Evolutionary conservation across 30 jellyfish, hydroid and myxozoan genomes (phyloP), one percentile per base, ranked within the genome.

Genomic region (Pseudorhiza aurosa): DNA sequence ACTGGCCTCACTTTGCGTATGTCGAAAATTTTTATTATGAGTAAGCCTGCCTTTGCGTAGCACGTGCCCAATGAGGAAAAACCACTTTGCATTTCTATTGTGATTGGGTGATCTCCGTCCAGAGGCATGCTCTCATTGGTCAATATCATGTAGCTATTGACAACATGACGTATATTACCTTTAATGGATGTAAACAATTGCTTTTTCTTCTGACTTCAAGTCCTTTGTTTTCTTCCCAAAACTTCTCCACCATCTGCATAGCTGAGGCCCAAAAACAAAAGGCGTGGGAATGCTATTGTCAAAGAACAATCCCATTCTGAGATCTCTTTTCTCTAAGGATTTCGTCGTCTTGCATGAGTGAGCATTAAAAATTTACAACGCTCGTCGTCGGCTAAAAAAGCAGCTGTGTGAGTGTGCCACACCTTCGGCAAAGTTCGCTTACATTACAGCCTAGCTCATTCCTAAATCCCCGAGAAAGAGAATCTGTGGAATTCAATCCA

Each of bases 1-100:
- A 83, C 87, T 83, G 95, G 62, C 82, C 95, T 84, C 95, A 84
- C 86, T 70, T 84, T 84, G 53, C 85, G 95, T 68, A 84, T 84
- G 95, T 73, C 49, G 83, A 84, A 84, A 72, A 53, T 84, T 72
- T 82, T 84, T 84, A 68, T 84, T 84, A 84, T 72, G 85, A 72
- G 72, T 72, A 60, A 60, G 88, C 88, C 95, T 71, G 95, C 85
- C 72, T 69, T 84, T 50, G 47, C 58, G 75, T 32, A 68, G 83
- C 95, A 84, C 95, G 95, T 84, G 95, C 87, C 77, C 72, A 65
- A 37, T 53, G 35, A 72, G 81, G 87, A 72, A 36, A 33, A 59
- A 60, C 60, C 82, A 63, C 71, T 80, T 80, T 80, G 84, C 75
- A 80, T 84, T 12, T 65, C 72, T n/a, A 4, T 42, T 72, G 56